A percentile compares a stretch with the other conserved stretches of the same genome.
phyloP scores from a whole-genome alignment of 2,113 vertebrate genomes.

The Pangasianodon hypophthalmus region DNA sequence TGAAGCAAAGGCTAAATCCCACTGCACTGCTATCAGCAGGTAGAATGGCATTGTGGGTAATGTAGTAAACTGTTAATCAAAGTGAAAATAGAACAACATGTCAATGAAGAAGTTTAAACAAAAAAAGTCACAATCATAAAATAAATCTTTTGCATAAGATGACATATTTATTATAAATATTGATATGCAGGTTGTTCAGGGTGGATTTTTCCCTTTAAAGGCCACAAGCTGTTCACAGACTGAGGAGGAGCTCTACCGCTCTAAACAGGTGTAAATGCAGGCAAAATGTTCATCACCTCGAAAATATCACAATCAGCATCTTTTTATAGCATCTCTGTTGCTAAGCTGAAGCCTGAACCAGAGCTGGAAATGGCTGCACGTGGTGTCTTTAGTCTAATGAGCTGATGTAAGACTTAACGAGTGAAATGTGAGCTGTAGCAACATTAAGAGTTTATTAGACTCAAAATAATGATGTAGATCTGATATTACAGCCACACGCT shows the following conservation, averaged over 20 bases:
- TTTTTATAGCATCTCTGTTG: neutral
- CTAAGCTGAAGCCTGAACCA: conserved; percentile 6
- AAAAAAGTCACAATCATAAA: neutral
- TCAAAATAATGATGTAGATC: neutral
- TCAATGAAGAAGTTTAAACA: neutral
- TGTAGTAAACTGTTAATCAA: neutral
- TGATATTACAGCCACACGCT: neutral
- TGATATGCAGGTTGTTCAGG: neutral
- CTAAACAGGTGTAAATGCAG: neutral
- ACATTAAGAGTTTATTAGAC: neutral
- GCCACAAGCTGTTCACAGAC: neutral
- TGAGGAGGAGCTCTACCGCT: neutral
- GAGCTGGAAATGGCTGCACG: neutral
- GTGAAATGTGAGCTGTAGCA: neutral
- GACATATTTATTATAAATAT: neutral
- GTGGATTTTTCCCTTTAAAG: neutral
- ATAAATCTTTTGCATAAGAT: neutral
- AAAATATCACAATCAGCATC: neutral
- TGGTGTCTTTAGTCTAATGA: neutral
- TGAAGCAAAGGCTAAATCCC: neutral
- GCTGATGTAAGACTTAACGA: neutral
- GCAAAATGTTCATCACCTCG: neutral
- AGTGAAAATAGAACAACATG: neutral
- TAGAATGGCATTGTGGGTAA: neutral
- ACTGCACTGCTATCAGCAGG: neutral